Base-by-base conservation (phyloP, 2,113 vertebrate species). In the Oostethus manadensis region DNA sequence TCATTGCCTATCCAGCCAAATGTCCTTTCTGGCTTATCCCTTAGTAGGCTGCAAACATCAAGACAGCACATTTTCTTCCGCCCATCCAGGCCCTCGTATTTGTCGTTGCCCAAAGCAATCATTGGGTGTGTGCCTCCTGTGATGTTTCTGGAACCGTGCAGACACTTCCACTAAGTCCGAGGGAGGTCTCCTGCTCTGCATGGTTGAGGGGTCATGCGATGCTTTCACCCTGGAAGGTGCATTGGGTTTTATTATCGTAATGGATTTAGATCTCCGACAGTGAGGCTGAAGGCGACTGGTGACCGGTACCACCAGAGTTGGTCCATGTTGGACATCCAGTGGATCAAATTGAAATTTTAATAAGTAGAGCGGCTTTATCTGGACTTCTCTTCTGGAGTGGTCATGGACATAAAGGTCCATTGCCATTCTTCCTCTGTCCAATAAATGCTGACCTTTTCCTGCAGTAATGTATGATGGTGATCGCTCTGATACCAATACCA, bases 371-470 rank as follows among this genome's bases (percentile, higher is more conserved):
- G 10, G 48, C 35, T 55, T 54, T 35, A 54, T 54, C 29, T 35
- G 51, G 35, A 9, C 40, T 56, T 22, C 23, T 66, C 55, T 42
- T 53, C 63, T 62, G 56, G 68, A 68, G 60, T 11, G 68, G 64
- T 66, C 61, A 40, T 16, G 35, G 53, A 55, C 53, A 55, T 21
- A 7, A 40, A 18, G 33, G 18, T 55, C 64, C 54, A 73, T 51
- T 51, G n/a, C 62, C 57, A 64, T 56, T 56, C 15, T 42, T 63
- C 60, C 68, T 66, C 48, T 76, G 72, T 65, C 40, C 77, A 79
- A 73, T 77, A 62, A 76, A 87, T 60, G 74, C 70, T 88, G 88
- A 90, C 89, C 88, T 90, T 91, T 84, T 76, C 85, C n/a, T 61
- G 65, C 82, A 77, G 29, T 33, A 33, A 33, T 33, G 29, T 7